Base-by-base conservation (phyloP, 2,888 invertebrate genomes). In the Catocala nupta region DNA sequence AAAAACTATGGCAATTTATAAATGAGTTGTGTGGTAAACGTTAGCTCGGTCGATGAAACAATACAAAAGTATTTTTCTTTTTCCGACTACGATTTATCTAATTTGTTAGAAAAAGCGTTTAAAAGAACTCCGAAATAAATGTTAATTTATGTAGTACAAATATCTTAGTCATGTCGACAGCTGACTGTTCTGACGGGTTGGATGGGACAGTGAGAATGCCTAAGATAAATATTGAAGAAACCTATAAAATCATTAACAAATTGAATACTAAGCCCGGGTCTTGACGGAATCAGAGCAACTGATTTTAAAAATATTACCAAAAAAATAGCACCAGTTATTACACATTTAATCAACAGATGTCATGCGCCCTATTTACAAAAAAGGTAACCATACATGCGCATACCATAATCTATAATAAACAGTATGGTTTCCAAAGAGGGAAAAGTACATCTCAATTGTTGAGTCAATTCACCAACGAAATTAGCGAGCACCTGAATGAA, bases 381-480 rank as follows among this genome's bases (percentile, higher is more conserved):
- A 52, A 13, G 52, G 52, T 13, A 9, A 8, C 1, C 39, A 42
- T 51, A 5, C 25, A n/a, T 13, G 11, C 43, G 3, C 44, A 61
- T 39, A 34, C 3, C 5, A 60, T 60, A 12, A 48, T 60, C 25
- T 10, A 34, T 51, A 9, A 11, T n/a, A 55, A 55, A 36, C 55
- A 61, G 44, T 55, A 50, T 44, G 61, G 61, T 8, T 61, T 61
- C 43, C 55, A 52, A 55, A 49, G 49, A 56, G 33, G n/a, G n/a
- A n/a, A n/a, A n/a, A n/a, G n/a, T 49, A 42, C 49, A 25, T n/a
- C n/a, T n/a, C n/a, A n/a, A n/a, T n/a, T n/a, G n/a, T n/a, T n/a
- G n/a, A n/a, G n/a, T n/a, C n/a, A n/a, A n/a, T n/a, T n/a, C n/a
- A n/a, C n/a, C n/a, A n/a, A n/a, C n/a, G n/a, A n/a, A n/a, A n/a